Conservation (phyloP, 2,888 invertebrate species). For the Lingula anatina region DNA sequence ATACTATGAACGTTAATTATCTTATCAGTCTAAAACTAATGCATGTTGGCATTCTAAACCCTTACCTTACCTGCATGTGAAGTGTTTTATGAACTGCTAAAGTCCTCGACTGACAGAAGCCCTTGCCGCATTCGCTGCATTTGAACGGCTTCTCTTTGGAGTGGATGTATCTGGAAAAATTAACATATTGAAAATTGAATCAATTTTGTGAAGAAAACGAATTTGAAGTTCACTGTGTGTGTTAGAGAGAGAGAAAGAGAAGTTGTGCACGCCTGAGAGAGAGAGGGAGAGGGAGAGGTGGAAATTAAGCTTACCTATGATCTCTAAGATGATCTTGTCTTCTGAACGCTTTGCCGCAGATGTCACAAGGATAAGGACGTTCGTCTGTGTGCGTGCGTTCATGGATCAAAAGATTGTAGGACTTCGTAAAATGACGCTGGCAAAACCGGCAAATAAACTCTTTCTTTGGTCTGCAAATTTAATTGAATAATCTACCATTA, state of each 20-base stretch:
- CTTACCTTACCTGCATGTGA: too few species aligned
- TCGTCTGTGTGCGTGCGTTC: conserved; percentile 97
- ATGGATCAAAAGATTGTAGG: conserved; percentile 94
- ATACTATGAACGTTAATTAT: too few species aligned
- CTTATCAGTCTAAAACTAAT: too few species aligned
- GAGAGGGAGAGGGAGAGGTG: too few species aligned
- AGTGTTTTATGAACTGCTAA: too few species aligned
- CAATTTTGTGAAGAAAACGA: too few species aligned
- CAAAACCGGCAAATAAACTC: conserved; percentile 99
- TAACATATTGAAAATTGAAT: too few species aligned
- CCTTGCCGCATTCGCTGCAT: conserved; percentile 92
- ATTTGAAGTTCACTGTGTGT: too few species aligned
- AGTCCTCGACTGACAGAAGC: conserved; percentile 94
- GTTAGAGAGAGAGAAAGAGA: too few species aligned
- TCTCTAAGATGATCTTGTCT: conserved; percentile 75
- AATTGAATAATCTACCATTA: background rate
- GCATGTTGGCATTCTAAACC: too few species aligned
- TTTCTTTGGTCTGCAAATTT: conserved; percentile 63
- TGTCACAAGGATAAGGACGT: conserved; percentile 94
- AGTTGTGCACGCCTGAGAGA: too few species aligned
- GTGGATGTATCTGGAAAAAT: conserved; percentile 82
- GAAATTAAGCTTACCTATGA: conserved; percentile 60
- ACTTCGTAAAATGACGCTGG: conserved; percentile 94
- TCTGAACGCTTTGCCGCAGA: conserved; percentile 95
- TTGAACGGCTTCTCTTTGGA: conserved; percentile 98